Evolutionary conservation across 2,888 invertebrate species (phyloP).

Genomic region (Sclerodermus sp.): DNA sequence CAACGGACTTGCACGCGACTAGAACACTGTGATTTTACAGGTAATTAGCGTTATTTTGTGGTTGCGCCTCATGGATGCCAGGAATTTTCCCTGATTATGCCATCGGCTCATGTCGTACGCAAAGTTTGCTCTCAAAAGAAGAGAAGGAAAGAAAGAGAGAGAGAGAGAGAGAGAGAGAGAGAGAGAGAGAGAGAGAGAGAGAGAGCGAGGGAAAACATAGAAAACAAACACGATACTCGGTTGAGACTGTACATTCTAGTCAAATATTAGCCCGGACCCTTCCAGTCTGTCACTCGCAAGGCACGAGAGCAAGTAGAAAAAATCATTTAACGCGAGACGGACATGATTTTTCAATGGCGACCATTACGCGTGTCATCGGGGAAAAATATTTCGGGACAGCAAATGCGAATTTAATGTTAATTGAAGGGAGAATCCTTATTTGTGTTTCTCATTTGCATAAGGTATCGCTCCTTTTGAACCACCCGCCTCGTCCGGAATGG

Average conservation of each 20-base stretch:
- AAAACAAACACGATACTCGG: no score
- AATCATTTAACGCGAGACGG: not conserved
- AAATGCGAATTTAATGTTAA: slow-evolving; percentile 27
- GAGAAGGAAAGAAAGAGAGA: no score
- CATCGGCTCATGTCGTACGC: no score
- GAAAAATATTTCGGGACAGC: slow-evolving; percentile 12
- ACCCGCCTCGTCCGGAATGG: slow-evolving; percentile 6
- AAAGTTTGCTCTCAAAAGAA: no score
- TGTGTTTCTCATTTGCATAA: slow-evolving; percentile 27
- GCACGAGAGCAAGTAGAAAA: not conserved
- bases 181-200: no score
- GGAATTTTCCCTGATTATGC: slow-evolving; percentile 37
- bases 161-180: no score
- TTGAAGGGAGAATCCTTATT: slow-evolving; percentile 23
- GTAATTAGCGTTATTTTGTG: slow-evolving; percentile 42
- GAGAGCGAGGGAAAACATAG: no score
- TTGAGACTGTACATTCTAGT: not conserved
- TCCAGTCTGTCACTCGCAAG: not conserved
- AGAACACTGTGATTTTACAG: slow-evolving; percentile 34
- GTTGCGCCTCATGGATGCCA: slow-evolving; percentile 43
- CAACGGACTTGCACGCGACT: no score
- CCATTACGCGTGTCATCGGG: not conserved
- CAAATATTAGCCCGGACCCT: not conserved
- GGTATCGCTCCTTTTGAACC: slow-evolving; percentile 26
- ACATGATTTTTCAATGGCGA: not conserved